Evolutionary conservation across 2,797 vertebrate genomes (phyloP).

Genomic region (Furcifer pardalis): DNA sequence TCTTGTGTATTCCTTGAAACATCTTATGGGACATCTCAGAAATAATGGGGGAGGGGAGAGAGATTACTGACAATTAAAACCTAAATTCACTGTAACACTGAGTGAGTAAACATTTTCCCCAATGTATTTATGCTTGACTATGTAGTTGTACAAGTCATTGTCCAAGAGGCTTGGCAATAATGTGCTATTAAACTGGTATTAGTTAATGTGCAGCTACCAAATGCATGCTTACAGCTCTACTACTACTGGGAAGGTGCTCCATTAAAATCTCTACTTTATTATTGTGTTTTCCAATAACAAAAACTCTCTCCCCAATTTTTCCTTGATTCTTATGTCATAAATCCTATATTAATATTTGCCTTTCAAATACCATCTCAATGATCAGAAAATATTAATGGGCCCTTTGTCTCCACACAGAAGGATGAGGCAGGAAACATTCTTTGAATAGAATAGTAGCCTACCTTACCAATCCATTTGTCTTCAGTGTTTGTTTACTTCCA

Average conservation of each 20-base stretch:
- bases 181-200: too few relatives aligned
- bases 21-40: not conserved
- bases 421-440: not conserved
- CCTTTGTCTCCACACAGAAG: constrained; percentile 1
- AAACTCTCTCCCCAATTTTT: not conserved
- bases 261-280: not conserved
- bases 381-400: not conserved
- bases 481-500: constrained; percentile 3
- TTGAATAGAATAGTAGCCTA: constrained; percentile 1
- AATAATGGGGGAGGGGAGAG: not conserved
- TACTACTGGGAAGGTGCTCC: not conserved
- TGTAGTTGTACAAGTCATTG: too few relatives aligned
- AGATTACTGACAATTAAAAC: not conserved
- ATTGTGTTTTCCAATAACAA: not conserved
- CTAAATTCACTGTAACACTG: too few relatives aligned
- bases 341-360: not conserved
- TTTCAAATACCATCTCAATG: not conserved
- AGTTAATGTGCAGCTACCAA: too few relatives aligned
- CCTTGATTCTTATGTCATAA: not conserved
- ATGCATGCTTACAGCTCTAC: not conserved
- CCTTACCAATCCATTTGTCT: not conserved
- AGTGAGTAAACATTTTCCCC: too few relatives aligned
- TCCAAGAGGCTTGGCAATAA: too few relatives aligned
- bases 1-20: not conserved
- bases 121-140: too few relatives aligned